These are phyloP conservation scores for Actinostola sp. DNA, from an alignment of 92 coral and sea anemone species.

Conservation along the genomic window DNA sequence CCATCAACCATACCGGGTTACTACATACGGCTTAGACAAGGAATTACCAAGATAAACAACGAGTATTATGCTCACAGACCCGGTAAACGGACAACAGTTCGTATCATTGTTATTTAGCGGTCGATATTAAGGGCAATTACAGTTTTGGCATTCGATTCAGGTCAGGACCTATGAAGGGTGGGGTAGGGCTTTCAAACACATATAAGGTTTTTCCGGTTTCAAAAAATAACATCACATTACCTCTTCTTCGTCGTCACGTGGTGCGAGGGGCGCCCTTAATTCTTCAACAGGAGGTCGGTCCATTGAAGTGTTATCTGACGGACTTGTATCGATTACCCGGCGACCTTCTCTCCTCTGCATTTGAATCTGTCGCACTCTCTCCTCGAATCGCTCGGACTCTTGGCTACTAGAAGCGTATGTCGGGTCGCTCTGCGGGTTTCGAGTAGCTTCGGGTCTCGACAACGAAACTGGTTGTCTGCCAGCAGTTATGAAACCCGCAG, in stretches of 20 bases:
- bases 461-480: slow-evolving; percentile 63
- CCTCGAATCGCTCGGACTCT: slow-evolving; percentile 66
- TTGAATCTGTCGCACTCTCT: slow-evolving; percentile 71
- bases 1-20: too few species aligned
- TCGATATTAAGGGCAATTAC: too few species aligned
- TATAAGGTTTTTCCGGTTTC: too few species aligned
- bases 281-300: slow-evolving; percentile 12
- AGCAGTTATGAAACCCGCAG: slow-evolving; percentile 33
- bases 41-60: too few species aligned
- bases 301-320: slow-evolving; percentile 1
- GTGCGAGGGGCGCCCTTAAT: slow-evolving; percentile 18
- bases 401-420: slow-evolving; percentile 36
- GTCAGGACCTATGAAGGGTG: too few species aligned
- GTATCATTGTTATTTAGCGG: too few species aligned
- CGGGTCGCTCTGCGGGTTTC: slow-evolving; percentile 39
- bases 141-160: too few species aligned
- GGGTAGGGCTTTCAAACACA: too few species aligned
- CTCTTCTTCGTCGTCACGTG: slow-evolving; percentile 7
- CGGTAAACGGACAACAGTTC: too few species aligned
- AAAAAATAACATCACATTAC: neutral
- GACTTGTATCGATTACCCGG: slow-evolving; percentile 19
- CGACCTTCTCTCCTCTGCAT: slow-evolving; percentile 62
- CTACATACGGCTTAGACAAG: too few species aligned
- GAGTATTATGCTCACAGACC: too few species aligned
- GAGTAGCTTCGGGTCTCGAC: slow-evolving; percentile 35